Evolutionary conservation across 2,113 vertebrate genomes (phyloP), one percentile per base, ranked within the genome.

Genomic region (Tamias sibiricus): DNA sequence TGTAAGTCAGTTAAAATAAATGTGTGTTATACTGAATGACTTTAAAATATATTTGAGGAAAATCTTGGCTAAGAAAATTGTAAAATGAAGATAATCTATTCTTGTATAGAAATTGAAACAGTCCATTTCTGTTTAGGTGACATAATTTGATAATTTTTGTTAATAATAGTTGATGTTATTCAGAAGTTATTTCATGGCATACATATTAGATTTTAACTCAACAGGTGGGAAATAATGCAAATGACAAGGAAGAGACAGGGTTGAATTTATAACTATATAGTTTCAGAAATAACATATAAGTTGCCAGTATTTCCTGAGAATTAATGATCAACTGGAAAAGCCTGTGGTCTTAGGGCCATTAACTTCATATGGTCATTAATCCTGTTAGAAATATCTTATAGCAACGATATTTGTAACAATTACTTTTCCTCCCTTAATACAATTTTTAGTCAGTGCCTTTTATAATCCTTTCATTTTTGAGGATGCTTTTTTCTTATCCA

Each of bases 341-440:
- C 90, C 95, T 98, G 97, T 96, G 96, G 95, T 98, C 96, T 68
- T 95, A 96, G 97, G 98, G 95, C 97, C 98, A 98, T 98, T 98
- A 97, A 98, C 91, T 97, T 94, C 16, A 35, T 35, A 86, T 94
- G 68, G 92, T 97, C 96, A 98, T 98, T 98, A 98, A 98, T 98
- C 98, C 91, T 95, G 85, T 26, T 94, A 44, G 95, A 98, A 98
- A 97, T 98, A 97, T 87, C 92, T 95, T 94, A 82, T 59, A 94
- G 82, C 89, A 89, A 95, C 72, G 94, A 90, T 94, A 96, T 97
- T 83, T 94, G 66, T 97, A 93, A 94, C 82, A 62, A 62, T 97
- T 74, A 92, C 64, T 94, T 89, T 57, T 44, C 37, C 42, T 92
- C 74, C 91, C 28, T 86, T 94, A 91, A 91, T 81, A 92, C 32